These are phyloP conservation scores for Lamellibrachia columna DNA, from an alignment of 2,888 invertebrate species.

Conservation along the genomic window DNA sequence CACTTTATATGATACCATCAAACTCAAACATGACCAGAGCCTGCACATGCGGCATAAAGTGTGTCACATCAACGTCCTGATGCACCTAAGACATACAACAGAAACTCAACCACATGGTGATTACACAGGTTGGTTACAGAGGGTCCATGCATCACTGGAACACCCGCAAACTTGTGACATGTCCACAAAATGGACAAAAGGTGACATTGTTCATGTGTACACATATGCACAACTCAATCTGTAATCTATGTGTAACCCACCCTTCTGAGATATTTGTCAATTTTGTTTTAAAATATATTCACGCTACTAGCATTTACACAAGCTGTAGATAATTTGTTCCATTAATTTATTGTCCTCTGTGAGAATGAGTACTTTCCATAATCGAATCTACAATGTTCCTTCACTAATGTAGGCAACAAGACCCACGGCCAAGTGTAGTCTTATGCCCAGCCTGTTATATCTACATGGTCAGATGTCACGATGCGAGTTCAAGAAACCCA, in stretches of 20 bases:
- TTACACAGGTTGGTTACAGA: background rate
- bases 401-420: too few relatives aligned
- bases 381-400: too few relatives aligned
- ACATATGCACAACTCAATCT: background rate
- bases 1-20: background rate
- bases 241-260: background rate
- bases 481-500: background rate
- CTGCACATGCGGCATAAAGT: background rate
- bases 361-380: too few relatives aligned
- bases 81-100: background rate
- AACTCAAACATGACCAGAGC: background rate
- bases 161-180: background rate
- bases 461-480: background rate
- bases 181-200: background rate
- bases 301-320: too few relatives aligned
- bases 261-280: too few relatives aligned
- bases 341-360: too few relatives aligned
- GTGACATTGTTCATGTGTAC: background rate
- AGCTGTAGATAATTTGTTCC: too few relatives aligned
- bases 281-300: too few relatives aligned
- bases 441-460: background rate
- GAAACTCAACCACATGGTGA: background rate
- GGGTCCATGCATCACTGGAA: background rate
- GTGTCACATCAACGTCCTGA: background rate
- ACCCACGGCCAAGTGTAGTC: background rate